A percentile compares a stretch with the other conserved stretches of the same genome.
Conservation (phyloP, 2,888 invertebrate genomes). For the Caenorhabditis zanzibari region DNA sequence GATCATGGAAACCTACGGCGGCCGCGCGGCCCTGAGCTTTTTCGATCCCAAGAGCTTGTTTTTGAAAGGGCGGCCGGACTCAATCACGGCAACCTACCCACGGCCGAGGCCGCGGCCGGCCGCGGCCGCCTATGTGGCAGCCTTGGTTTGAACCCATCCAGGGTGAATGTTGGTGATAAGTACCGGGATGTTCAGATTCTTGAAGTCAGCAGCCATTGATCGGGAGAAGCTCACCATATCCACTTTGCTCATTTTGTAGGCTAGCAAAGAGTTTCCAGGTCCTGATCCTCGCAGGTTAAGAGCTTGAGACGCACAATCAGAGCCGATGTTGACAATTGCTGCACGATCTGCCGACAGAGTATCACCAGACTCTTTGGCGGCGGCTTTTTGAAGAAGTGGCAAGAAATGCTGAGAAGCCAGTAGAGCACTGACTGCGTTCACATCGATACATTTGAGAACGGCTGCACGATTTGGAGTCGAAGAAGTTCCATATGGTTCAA, state of each 20-base stretch:
- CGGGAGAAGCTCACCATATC: slow-evolving; percentile 59
- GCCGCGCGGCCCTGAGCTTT: no score
- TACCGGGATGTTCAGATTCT: slow-evolving; percentile 49
- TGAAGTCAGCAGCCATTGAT: slow-evolving; percentile 52
- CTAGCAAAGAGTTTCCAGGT: slow-evolving; percentile 23
- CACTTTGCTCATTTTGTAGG: slow-evolving; percentile 61
- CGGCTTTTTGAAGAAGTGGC: slow-evolving; percentile 45
- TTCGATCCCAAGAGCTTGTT: no score
- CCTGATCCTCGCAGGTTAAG: slow-evolving; percentile 51
- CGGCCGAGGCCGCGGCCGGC: no score
- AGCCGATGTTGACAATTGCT: slow-evolving; percentile 63
- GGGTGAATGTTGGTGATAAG: slow-evolving; percentile 57
- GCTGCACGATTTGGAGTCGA: slow-evolving; percentile 15
- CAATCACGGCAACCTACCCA: no score
- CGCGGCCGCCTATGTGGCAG: no score
- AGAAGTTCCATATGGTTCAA: slow-evolving; percentile 1
- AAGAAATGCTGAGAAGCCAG: slow-evolving; percentile 44
- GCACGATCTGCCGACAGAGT: slow-evolving; percentile 21
- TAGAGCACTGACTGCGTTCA: slow-evolving; percentile 59
- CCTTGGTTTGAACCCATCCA: slow-evolving; percentile 64
- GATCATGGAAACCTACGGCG: no score
- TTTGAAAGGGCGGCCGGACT: no score
- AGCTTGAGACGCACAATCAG: slow-evolving; percentile 55
- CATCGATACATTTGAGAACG: slow-evolving; percentile 40
- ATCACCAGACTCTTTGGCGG: not conserved